Evolutionary conservation across 2,113 vertebrate genomes (phyloP), one percentile per base, ranked within the genome.

Genomic region (Numenius arquata): DNA sequence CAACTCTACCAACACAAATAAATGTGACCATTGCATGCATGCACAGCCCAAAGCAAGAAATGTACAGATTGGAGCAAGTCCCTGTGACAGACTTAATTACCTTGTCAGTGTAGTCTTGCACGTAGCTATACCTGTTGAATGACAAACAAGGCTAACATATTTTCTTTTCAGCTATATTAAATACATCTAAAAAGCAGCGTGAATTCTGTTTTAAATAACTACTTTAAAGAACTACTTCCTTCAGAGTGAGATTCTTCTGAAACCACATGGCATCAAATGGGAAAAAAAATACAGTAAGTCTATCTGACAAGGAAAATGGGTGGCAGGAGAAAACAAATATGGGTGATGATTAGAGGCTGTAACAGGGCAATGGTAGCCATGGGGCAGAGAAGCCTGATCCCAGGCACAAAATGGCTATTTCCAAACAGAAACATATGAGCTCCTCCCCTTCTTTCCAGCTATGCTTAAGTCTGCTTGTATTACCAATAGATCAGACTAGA

Each of bases 21-120:
- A 80, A 63, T 2, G 1, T 50, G 27, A 58, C 55, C 2, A 0
- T 32, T 41, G 30, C 12, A 1, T 29, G 11, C 32, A 55, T 1
- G 8, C 30, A 47, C 29, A 65, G 29, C 21, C 52, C 32, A 70
- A 80, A 74, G 41, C 32, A 43, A 52, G 66, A 55, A 18, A 53
- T 34, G 22, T 23, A 53, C 29, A 70, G 38, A 15, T 21, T 63
- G 48, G 29, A 75, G 32, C 9, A 56, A 58, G 48, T 36, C n/a
- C 30, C 43, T 53, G 18, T 14, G 34, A 75, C 32, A 68, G 63
- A 43, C 26, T 50, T 74, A 41, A 70, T 59, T 40, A 63, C 38
- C 63, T n/a, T 45, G 20, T 9, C 29, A 43, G 8, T 29, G 15
- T 23, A 88, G 88, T 32, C 78, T 79, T 47, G 47, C 34, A 50